These are phyloP conservation scores for Verasper variegatus DNA, from an alignment of 2,113 vertebrate genomes.

Conservation along the genomic window DNA sequence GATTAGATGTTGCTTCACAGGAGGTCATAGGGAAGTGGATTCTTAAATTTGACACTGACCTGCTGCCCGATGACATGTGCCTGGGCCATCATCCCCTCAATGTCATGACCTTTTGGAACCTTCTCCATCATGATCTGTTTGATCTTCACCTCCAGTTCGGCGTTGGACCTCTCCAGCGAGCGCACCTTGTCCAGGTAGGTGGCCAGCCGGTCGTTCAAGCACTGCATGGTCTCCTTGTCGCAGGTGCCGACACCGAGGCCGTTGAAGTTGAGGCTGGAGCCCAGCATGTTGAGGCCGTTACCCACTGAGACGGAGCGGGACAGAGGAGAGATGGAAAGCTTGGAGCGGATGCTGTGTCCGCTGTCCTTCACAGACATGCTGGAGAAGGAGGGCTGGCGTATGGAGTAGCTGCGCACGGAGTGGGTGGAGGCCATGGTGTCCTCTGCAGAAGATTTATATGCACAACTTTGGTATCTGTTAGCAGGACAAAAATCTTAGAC, in stretches of 20 bases:
- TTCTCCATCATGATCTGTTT: slow-evolving; percentile 84
- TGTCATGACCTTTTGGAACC: slow-evolving; percentile 69
- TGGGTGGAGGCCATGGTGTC: slow-evolving; percentile 76
- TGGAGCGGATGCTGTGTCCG: slow-evolving; percentile 70
- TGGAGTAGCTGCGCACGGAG: slow-evolving; percentile 72
- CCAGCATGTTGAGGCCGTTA: slow-evolving; percentile 79
- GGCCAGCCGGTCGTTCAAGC: slow-evolving; percentile 89
- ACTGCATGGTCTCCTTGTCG: slow-evolving; percentile 92
- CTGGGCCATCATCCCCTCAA: slow-evolving; percentile 78
- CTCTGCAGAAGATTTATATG: slow-evolving; percentile 26
- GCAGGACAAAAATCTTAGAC: neutral
- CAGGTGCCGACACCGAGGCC: slow-evolving; percentile 59
- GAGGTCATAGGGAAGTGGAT: too few species aligned
- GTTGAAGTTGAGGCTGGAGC: slow-evolving; percentile 69
- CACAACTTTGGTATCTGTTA: neutral
- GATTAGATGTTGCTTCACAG: neutral
- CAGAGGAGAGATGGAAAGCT: slow-evolving; percentile 55
- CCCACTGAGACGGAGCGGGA: slow-evolving; percentile 80
- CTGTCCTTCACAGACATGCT: slow-evolving; percentile 76
- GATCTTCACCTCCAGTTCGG: slow-evolving; percentile 85
- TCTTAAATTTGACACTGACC: slow-evolving; percentile 63
- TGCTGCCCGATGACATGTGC: slow-evolving; percentile 83
- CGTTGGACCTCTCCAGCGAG: slow-evolving; percentile 83
- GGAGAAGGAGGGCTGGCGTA: slow-evolving; percentile 78
- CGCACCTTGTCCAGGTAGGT: slow-evolving; percentile 85